Evolutionary conservation across 2,888 invertebrate genomes (phyloP), one percentile per base, ranked within the genome.

Genomic region (Ormyrus pomaceus): DNA sequence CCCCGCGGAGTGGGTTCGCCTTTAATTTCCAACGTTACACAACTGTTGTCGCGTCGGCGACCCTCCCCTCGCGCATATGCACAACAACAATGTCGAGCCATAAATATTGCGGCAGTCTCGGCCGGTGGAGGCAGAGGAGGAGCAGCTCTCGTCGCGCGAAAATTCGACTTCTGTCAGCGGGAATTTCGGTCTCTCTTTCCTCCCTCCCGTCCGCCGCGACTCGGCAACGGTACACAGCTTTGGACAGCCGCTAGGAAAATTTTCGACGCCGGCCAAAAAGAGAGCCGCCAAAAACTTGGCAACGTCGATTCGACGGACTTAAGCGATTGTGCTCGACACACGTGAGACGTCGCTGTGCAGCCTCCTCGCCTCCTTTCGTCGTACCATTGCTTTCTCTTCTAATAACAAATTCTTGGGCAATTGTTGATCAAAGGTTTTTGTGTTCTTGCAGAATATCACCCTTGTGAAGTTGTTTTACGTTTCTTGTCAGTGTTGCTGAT

Each of bases 111-210:
- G 19, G 19, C 19, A 19, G 19, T 19, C 19, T 19, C 19, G 19
- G 19, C 19, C 19, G 19, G 19, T 19, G 19, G 19, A 1, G 19
- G 13, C 13, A 13, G 13, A 46, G 46, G 9, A 19, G 61, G 19
- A 34, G 19, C 46, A 11, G 6, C 9, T 56, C 6, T 56, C 56
- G 34, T 56, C 61, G 61, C 7, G 11, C 55, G 45, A 68, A 55
- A 68, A 68, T 68, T 55, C 53, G 45, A 53, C 53, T 68, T 68
- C 45, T 68, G 55, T 68, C 55, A 68, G 55, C 68, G 45, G 4
- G 55, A 68, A 45, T 34, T 46, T 55, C 55, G 8, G 19, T 68
- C 10, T 19, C 19, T 19, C 19, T 19, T 19, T 19, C 19, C 19
- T 10, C 6, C 46, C 2, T 9, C 46, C 55, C 6, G 11, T 55